A percentile compares a stretch with the other conserved stretches of the same genome.
Conservation (phyloP, 2,113 vertebrate species). For the Corythornis vintsioides region DNA sequence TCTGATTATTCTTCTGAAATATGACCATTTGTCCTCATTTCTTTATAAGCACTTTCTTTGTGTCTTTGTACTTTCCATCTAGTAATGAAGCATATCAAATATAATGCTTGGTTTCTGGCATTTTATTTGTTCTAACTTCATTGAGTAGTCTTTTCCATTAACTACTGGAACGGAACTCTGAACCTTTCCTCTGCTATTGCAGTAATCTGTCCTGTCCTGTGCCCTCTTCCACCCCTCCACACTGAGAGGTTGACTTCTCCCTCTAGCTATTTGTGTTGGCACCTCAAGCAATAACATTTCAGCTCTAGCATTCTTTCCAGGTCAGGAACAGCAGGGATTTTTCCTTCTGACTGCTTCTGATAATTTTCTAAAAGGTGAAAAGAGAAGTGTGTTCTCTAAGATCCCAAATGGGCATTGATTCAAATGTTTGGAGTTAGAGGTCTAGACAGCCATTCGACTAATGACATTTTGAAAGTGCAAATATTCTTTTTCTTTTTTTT, state of each 20-base stretch:
- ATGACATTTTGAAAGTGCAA: slow-evolving; percentile 42
- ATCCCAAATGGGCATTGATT: not conserved
- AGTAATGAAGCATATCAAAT: not conserved
- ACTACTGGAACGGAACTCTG: not conserved
- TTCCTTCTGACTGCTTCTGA: slow-evolving; percentile 26
- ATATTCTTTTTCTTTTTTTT: not conserved
- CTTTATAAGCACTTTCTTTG: not conserved
- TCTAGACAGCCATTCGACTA: slow-evolving; percentile 12
- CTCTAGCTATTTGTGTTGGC: not conserved
- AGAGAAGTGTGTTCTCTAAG: not conserved
- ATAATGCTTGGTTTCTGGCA: not conserved
- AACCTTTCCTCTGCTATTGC: not conserved
- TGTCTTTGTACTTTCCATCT: not conserved
- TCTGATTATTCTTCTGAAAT: not conserved
- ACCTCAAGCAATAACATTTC: not conserved
- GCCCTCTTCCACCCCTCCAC: not conserved
- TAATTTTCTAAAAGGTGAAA: slow-evolving; percentile 11
- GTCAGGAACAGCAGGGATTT: slow-evolving; percentile 1
- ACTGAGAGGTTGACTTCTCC: not conserved
- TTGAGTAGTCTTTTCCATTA: not conserved
- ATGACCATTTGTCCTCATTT: not conserved
- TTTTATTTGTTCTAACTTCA: not conserved
- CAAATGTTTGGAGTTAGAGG: not conserved
- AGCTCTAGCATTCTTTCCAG: slow-evolving; percentile 3
- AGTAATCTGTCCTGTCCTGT: not conserved